phyloP scores from a whole-genome alignment of 2,797 vertebrate genomes.

The Acrossocheilus wenchowensis region DNA sequence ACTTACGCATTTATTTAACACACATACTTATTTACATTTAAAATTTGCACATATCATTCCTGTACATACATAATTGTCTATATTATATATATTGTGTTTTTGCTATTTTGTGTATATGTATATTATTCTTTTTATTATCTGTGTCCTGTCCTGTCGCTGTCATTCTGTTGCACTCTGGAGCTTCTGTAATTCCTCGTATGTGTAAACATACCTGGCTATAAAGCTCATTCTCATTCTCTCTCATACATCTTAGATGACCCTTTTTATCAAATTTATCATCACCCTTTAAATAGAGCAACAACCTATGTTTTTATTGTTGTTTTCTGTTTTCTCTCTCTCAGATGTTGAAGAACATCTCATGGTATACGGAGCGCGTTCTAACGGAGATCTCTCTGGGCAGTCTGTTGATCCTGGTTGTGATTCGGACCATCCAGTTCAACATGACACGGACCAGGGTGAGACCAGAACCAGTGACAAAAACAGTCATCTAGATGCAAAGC shows the following conservation, averaged over 20 bases:
- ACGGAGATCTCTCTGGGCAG: constrained; percentile 98
- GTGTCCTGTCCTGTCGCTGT: too few species aligned
- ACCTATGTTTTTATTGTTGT: background rate
- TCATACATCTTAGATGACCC: background rate
- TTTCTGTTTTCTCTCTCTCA: constrained; percentile 63
- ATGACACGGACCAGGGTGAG: constrained; percentile 97
- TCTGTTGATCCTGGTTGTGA: constrained; percentile 95
- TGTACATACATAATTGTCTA: too few species aligned
- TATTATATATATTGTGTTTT: too few species aligned
- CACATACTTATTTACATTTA: too few species aligned
- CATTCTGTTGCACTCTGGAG: too few species aligned
- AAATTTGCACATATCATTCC: too few species aligned
- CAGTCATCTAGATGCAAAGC: background rate
- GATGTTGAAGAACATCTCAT: constrained; percentile 93
- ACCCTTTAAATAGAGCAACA: background rate
- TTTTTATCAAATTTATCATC: background rate
- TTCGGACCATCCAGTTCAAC: constrained; percentile 98
- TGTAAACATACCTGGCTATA: too few species aligned
- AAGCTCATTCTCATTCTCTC: too few species aligned
- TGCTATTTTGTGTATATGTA: too few species aligned
- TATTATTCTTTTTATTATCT: too few species aligned
- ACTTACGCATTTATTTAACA: too few species aligned
- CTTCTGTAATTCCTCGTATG: too few species aligned
- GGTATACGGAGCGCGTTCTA: constrained; percentile 95
- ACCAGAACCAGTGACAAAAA: background rate